Evolutionary conservation across 2,888 invertebrate species (phyloP).

Genomic region (Pollenia labialis): DNA sequence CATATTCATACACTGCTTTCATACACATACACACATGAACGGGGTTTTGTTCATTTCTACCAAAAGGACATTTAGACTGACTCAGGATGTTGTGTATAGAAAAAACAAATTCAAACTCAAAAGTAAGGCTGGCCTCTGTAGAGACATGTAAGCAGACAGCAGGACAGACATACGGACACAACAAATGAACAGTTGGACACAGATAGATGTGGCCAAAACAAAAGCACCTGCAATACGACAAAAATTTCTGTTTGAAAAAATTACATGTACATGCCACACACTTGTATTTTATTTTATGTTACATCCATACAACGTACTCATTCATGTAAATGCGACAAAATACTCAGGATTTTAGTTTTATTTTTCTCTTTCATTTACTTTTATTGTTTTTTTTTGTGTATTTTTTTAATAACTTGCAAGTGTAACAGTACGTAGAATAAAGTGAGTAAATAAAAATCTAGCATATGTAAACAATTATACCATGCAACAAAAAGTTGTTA

Average conservation of each 20-base stretch:
- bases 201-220: constrained; percentile 71
- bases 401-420: neutral
- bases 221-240: constrained; percentile 81
- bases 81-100: constrained; percentile 12
- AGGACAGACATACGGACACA: constrained; percentile 54
- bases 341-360: constrained; percentile 70
- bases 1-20: constrained; percentile 78
- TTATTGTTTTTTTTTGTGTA: constrained; percentile 18
- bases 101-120: constrained; percentile 35
- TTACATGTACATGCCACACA: constrained; percentile 38
- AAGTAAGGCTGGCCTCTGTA: constrained; percentile 56
- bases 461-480: constrained; percentile 60
- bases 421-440: neutral
- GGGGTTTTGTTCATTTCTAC: constrained; percentile 32
- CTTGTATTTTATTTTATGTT: neutral
- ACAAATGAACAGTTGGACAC: constrained; percentile 68
- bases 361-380: constrained; percentile 35
- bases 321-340: constrained; percentile 76
- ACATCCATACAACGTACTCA: constrained; percentile 60
- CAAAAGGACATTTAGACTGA: constrained; percentile 47
- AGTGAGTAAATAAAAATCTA: constrained; percentile 51
- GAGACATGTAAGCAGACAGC: constrained; percentile 71
- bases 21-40: constrained; percentile 20
- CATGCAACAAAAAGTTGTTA: too few species aligned
- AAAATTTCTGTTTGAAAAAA: constrained; percentile 75